These are phyloP conservation scores for Forbesichthys papilliferus DNA, from an alignment of 2,113 vertebrate species.

Conservation along the genomic window DNA sequence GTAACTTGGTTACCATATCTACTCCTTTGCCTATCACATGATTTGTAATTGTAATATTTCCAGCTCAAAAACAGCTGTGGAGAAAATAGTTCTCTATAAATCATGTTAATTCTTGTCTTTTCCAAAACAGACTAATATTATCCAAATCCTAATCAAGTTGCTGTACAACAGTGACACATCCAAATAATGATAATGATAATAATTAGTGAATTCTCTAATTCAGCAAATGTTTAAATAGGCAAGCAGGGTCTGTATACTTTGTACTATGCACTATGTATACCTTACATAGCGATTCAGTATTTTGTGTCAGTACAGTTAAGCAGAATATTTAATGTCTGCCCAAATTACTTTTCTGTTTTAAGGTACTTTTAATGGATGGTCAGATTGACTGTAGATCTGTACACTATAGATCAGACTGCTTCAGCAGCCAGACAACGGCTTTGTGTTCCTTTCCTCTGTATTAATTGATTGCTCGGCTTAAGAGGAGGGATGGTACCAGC, in stretches of 20 bases:
- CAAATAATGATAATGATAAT: not conserved
- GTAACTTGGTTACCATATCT: not conserved
- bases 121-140: not conserved
- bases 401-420: slow-evolving; percentile 20
- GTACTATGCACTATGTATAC: not conserved
- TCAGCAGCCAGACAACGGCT: slow-evolving; percentile 20
- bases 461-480: slow-evolving; percentile 33
- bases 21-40: not conserved
- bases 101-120: no score
- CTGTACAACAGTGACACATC: not conserved
- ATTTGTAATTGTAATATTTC: no score
- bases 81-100: no score
- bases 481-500: slow-evolving; percentile 34
- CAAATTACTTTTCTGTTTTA: slow-evolving; percentile 21
- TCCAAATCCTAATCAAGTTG: not conserved
- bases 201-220: no score
- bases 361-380: slow-evolving; percentile 22
- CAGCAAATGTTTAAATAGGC: no score
- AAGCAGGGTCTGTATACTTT: no score
- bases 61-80: no score
- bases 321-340: slow-evolving; percentile 20
- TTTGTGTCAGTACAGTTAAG: slow-evolving; percentile 1
- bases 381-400: no score
- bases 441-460: slow-evolving; percentile 17
- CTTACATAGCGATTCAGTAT: slow-evolving; percentile 15